Percentiles rank a stretch among this genome's conserved stretches.
Evolutionary conservation across 2,113 vertebrate genomes (phyloP).

Genomic region (Rhabdomys dilectus): DNA sequence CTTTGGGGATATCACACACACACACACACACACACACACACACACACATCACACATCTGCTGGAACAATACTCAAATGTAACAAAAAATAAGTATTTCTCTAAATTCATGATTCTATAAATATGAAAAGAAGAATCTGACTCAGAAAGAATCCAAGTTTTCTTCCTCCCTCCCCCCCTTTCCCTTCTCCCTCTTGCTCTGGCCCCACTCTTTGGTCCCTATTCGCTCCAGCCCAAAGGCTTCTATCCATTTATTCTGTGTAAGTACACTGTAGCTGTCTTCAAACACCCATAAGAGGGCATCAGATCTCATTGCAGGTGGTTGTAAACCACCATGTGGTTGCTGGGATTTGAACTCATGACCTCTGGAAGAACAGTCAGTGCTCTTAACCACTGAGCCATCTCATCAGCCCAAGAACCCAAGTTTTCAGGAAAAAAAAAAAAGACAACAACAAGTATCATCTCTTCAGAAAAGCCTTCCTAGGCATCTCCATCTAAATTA

Average conservation of each 20-base stretch:
- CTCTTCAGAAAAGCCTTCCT: not conserved
- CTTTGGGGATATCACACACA: not conserved
- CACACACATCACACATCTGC: not conserved
- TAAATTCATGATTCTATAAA: not conserved
- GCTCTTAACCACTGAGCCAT: too few species aligned
- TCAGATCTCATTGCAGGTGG: too few species aligned
- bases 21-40: not conserved
- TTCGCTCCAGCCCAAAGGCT: too few species aligned
- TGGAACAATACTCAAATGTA: not conserved
- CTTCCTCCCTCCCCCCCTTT: accelerated
- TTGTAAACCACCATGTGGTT: too few species aligned
- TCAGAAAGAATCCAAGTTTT: not conserved
- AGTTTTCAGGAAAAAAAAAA: not conserved
- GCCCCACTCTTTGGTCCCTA: too few species aligned
- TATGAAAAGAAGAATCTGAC: not conserved
- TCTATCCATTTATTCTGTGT: too few species aligned
- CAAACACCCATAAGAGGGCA: too few species aligned
- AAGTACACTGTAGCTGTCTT: too few species aligned
- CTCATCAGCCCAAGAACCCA: not conserved
- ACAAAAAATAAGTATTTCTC: not conserved
- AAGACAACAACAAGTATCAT: not conserved
- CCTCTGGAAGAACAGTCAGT: too few species aligned
- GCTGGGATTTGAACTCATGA: too few species aligned
- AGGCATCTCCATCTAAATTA: not conserved
- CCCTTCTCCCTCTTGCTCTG: too few species aligned